phyloP scores from a whole-genome alignment of 2,888 invertebrate species.

The Eurois occulta region DNA sequence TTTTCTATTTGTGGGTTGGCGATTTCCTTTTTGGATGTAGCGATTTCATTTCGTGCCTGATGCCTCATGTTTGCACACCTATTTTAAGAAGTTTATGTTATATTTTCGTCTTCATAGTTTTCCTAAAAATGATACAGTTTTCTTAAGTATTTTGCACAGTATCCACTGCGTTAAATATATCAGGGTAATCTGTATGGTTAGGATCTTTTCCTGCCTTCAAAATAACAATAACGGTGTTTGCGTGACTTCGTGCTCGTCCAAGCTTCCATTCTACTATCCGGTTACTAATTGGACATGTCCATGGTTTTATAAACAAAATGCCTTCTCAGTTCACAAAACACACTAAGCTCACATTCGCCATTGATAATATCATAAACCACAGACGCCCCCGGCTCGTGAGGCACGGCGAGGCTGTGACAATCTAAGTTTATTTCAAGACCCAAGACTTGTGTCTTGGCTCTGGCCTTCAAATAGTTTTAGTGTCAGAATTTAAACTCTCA shows the following conservation, averaged over 20 bases:
- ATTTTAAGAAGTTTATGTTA: neutral
- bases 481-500: neutral
- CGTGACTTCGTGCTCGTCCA: neutral
- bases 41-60: neutral
- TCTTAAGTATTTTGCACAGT: too few relatives aligned
- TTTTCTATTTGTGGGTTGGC: slow-evolving; percentile 22
- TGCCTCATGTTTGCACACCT: too few relatives aligned
- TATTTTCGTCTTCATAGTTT: neutral
- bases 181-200: neutral
- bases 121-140: neutral
- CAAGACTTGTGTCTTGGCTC: too few relatives aligned
- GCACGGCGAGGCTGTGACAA: slow-evolving; percentile 42
- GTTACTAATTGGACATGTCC: slow-evolving; percentile 14
- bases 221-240: neutral
- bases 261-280: slow-evolving; percentile 1
- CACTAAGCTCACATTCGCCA: slow-evolving; percentile 20
- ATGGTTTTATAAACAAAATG: slow-evolving; percentile 12
- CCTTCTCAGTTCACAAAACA: slow-evolving; percentile 10
- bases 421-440: slow-evolving; percentile 41
- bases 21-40: neutral
- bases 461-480: neutral
- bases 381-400: slow-evolving; percentile 43
- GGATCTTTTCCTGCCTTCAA: neutral
- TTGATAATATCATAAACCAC: slow-evolving; percentile 55
- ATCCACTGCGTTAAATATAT: neutral